phyloP scores from a whole-genome alignment of 1,140 invertebrate species.

The Aleiodes sp. region DNA sequence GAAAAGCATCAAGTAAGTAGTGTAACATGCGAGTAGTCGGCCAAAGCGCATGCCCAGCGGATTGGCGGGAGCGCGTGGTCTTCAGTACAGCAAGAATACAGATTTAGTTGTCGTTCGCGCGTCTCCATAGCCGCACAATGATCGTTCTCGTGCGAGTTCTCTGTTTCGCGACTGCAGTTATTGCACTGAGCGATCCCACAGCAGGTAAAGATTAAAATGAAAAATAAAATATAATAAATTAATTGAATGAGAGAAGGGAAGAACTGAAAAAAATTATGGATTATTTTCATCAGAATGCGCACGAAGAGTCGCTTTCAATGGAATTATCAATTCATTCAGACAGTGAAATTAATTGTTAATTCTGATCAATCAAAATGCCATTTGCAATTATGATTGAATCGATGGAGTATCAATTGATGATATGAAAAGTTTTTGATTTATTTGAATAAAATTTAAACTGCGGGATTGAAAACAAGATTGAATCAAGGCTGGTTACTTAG shows the following conservation, averaged over 20 bases:
- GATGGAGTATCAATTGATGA: background rate
- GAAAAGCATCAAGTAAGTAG: background rate
- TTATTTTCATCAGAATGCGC: too few species aligned
- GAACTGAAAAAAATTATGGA: too few species aligned
- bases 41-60: constrained; percentile 20
- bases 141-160: constrained; percentile 54
- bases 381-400: background rate
- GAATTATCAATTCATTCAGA: too few species aligned
- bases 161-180: constrained; percentile 55
- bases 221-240: constrained; percentile 10
- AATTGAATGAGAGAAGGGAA: background rate
- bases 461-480: background rate
- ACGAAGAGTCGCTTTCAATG: too few species aligned
- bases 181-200: constrained; percentile 57
- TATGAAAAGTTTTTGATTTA: background rate
- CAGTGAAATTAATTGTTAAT: too few species aligned
- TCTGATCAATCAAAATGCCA: too few species aligned
- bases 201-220: constrained; percentile 51
- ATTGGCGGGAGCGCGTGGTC: constrained; percentile 37
- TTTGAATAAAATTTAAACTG: constrained; percentile 9
- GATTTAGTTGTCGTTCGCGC: constrained; percentile 61
- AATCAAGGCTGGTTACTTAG: constrained; percentile 5
- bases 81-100: constrained; percentile 31
- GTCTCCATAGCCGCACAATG: constrained; percentile 58
- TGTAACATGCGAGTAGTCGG: constrained; percentile 15